These are phyloP conservation scores for Dendrolimus houi DNA, from an alignment of 2,888 invertebrate species.

Conservation along the genomic window DNA sequence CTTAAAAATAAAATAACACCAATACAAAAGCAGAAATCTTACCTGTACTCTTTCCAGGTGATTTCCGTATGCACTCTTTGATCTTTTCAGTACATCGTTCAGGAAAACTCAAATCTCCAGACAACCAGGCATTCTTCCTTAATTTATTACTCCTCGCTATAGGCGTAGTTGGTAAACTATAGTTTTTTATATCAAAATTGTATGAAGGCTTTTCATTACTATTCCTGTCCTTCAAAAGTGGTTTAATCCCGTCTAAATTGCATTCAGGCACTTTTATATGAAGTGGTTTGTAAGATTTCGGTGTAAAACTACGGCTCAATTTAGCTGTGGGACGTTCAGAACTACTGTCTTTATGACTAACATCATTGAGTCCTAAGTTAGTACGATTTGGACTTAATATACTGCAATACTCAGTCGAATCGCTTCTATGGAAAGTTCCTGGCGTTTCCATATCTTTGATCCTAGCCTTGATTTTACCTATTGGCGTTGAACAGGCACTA, in stretches of 20 bases:
- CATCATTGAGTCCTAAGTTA: constrained; percentile 33
- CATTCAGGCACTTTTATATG: constrained; percentile 65
- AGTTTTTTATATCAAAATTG: constrained; percentile 65
- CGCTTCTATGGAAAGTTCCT: constrained; percentile 53
- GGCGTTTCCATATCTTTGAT: constrained; percentile 54
- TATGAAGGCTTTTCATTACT: constrained; percentile 46
- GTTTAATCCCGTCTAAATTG: constrained; percentile 54
- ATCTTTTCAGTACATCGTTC: constrained; percentile 21
- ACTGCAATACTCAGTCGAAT: constrained; percentile 70
- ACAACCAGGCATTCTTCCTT: constrained; percentile 72
- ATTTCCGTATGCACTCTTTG: constrained; percentile 12
- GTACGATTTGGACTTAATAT: constrained; percentile 59
- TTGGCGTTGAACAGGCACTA: constrained; percentile 61
- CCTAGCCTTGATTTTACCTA: constrained; percentile 46
- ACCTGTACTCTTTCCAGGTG: constrained; percentile 23
- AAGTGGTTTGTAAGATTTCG: constrained; percentile 63
- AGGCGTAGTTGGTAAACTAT: constrained; percentile 67
- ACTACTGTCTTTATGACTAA: constrained; percentile 32
- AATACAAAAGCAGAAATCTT: constrained; percentile 4
- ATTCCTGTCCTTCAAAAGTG: constrained; percentile 43
- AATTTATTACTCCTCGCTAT: constrained; percentile 74
- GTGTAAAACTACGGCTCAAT: constrained; percentile 62
- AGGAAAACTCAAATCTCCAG: constrained; percentile 46
- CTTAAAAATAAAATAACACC: constrained; percentile 6
- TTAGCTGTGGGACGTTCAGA: constrained; percentile 40